These are phyloP conservation scores for Spilogale gracilis DNA, from an alignment of 2,113 vertebrate genomes.

Conservation along the genomic window DNA sequence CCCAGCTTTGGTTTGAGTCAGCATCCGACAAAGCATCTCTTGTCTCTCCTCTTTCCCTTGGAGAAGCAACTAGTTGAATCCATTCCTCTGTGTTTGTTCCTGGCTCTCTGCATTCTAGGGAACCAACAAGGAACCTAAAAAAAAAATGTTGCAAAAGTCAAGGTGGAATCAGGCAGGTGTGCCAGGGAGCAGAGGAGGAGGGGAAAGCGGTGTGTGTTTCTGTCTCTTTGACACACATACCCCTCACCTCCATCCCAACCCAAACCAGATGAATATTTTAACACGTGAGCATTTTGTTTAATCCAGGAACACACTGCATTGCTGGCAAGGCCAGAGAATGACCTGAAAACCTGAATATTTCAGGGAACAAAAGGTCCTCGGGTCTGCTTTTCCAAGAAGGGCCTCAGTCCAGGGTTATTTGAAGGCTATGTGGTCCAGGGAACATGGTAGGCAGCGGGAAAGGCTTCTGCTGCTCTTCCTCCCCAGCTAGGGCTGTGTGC, in stretches of 20 bases:
- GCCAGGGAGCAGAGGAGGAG: background rate
- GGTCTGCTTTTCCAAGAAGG: constrained; percentile 74
- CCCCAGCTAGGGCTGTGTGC: constrained; percentile 68
- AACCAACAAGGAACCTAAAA: background rate
- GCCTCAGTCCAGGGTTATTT: constrained; percentile 77
- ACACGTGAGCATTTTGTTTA: constrained; percentile 54
- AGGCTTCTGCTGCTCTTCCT: background rate
- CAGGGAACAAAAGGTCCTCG: constrained; percentile 72
- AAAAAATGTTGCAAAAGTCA: background rate
- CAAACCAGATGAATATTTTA: constrained; percentile 77
- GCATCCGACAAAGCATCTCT: constrained; percentile 56
- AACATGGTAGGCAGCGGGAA: constrained; percentile 60
- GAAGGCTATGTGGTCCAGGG: constrained; percentile 71
- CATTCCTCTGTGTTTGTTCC: constrained; percentile 24
- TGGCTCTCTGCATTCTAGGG: background rate
- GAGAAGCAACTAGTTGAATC: constrained; percentile 43
- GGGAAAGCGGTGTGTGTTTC: background rate
- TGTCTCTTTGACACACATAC: background rate
- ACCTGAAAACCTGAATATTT: constrained; percentile 77
- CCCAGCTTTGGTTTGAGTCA: constrained; percentile 59
- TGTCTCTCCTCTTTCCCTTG: constrained; percentile 43
- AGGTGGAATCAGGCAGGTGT: background rate
- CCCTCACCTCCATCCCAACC: background rate
- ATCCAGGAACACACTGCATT: constrained; percentile 38
- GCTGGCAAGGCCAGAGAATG: constrained; percentile 69